Evolutionary conservation across 2,113 vertebrate genomes (phyloP).

Genomic region (Grammomys surdaster): DNA sequence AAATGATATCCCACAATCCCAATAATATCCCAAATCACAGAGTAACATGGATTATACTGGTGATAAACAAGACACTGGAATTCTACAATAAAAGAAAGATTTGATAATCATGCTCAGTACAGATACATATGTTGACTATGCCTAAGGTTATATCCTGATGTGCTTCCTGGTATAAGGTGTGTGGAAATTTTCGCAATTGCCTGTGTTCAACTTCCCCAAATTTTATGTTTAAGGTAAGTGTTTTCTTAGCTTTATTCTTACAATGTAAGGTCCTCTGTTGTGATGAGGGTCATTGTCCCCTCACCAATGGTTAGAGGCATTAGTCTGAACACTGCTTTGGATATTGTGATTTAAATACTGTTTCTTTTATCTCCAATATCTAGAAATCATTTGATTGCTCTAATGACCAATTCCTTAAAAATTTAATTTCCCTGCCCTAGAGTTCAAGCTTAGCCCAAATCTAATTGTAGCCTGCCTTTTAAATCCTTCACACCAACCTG

Average conservation of each 20-base stretch:
- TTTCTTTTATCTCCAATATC: background rate
- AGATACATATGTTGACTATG: background rate
- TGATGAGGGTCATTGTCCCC: background rate
- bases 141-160: background rate
- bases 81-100: background rate
- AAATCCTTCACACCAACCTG: background rate
- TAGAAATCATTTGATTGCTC: background rate
- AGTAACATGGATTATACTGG: background rate
- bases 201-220: background rate
- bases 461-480: background rate
- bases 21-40: background rate
- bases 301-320: background rate
- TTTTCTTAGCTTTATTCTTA: background rate
- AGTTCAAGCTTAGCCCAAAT: background rate
- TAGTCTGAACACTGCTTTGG: background rate
- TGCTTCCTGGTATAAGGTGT: background rate
- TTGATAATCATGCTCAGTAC: background rate
- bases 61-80: background rate
- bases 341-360: background rate
- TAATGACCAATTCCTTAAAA: background rate
- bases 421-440: background rate
- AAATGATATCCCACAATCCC: background rate
- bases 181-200: background rate
- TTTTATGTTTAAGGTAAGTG: background rate
- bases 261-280: background rate